Percentiles rank a stretch among this genome's conserved stretches.
These are phyloP conservation scores for Volucella zonaria DNA, from an alignment of 2,888 invertebrate species.

Conservation along the genomic window DNA sequence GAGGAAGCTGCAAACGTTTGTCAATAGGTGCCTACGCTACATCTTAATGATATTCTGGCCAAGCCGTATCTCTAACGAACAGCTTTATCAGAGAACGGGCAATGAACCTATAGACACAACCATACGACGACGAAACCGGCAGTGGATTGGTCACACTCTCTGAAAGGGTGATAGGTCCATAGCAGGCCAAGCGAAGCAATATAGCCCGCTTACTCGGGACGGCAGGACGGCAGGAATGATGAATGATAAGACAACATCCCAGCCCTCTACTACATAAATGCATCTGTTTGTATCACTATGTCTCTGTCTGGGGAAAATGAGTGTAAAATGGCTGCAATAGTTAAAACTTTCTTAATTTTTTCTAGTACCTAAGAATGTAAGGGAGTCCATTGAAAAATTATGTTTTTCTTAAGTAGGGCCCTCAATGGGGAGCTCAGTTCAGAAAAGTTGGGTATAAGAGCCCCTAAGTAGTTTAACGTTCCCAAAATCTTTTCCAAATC, in stretches of 20 bases:
- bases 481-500: constrained; percentile 59
- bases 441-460: constrained; percentile 29
- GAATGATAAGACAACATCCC: constrained; percentile 56
- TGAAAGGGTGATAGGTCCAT: too few relatives aligned
- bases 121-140: too few relatives aligned
- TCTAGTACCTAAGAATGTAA: constrained; percentile 64
- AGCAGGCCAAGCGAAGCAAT: too few relatives aligned
- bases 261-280: constrained; percentile 56
- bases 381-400: constrained; percentile 69
- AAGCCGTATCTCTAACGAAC: too few relatives aligned
- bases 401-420: constrained; percentile 74
- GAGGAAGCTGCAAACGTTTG: too few relatives aligned
- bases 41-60: too few relatives aligned
- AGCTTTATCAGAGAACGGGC: too few relatives aligned
- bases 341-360: constrained; percentile 74
- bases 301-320: constrained; percentile 2
- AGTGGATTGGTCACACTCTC: too few relatives aligned
- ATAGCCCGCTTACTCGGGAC: too few relatives aligned
- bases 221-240: too few relatives aligned
- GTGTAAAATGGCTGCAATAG: constrained; percentile 56
- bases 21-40: too few relatives aligned
- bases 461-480: constrained; percentile 71
- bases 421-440: constrained; percentile 48
- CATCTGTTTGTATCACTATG: constrained; percentile 44
- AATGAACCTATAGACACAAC: too few relatives aligned